Evolutionary conservation across 1,140 invertebrate genomes (phyloP).

Genomic region (Heliconius hewitsoni): DNA sequence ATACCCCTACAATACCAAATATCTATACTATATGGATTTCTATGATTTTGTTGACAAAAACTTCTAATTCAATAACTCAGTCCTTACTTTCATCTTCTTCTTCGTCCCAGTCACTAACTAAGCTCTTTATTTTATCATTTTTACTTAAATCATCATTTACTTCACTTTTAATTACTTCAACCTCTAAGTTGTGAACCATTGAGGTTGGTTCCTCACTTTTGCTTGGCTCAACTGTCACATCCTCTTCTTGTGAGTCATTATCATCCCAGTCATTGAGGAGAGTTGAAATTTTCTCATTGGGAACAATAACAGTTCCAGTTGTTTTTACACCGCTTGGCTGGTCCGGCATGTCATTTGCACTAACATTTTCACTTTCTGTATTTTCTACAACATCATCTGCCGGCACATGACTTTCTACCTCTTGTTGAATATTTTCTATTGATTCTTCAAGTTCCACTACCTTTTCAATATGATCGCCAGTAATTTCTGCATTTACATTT

Average conservation of each 20-base stretch:
- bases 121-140: slow-evolving; percentile 68
- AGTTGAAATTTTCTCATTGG: slow-evolving; percentile 69
- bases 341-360: slow-evolving; percentile 16
- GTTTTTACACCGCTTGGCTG: slow-evolving; percentile 16
- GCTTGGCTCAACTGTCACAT: slow-evolving; percentile 17
- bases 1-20: neutral
- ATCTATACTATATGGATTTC: neutral
- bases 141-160: slow-evolving; percentile 6
- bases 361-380: neutral
- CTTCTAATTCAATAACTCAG: slow-evolving; percentile 26
- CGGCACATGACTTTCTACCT: slow-evolving; percentile 61
- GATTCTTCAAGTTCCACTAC: slow-evolving; percentile 67
- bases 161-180: slow-evolving; percentile 15
- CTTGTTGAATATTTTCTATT: slow-evolving; percentile 77
- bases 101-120: slow-evolving; percentile 76
- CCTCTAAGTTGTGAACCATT: neutral
- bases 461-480: slow-evolving; percentile 30
- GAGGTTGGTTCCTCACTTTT: neutral
- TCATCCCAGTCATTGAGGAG: slow-evolving; percentile 80
- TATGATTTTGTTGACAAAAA: neutral
- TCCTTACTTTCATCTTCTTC: slow-evolving; percentile 66
- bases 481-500: slow-evolving; percentile 25
- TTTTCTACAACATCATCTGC: slow-evolving; percentile 28
- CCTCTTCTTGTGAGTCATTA: slow-evolving; percentile 76
- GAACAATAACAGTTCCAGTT: neutral